phyloP scores from a whole-genome alignment of 1,140 invertebrate species.

The Drepana arcuata region DNA sequence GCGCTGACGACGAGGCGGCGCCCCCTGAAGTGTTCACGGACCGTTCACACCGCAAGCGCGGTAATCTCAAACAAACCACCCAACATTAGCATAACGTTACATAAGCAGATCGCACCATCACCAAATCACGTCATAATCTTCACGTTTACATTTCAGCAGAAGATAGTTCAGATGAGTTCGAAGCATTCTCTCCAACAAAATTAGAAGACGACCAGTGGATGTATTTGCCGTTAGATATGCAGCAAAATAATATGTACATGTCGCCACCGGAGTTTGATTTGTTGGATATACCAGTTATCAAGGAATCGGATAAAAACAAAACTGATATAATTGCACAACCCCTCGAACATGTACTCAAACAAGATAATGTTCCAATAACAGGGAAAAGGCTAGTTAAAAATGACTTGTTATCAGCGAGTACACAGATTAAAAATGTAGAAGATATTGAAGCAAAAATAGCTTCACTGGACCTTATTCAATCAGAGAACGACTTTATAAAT shows the following conservation, averaged over 20 bases:
- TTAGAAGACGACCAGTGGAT: slow-evolving; percentile 60
- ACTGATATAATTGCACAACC: slow-evolving; percentile 37
- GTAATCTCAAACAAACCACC: slow-evolving; percentile 45
- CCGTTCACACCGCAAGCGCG: slow-evolving; percentile 45
- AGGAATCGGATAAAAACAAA: slow-evolving; percentile 11
- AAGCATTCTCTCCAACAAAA: slow-evolving; percentile 36
- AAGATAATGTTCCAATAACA: slow-evolving; percentile 39
- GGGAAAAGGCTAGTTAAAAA: slow-evolving; percentile 41
- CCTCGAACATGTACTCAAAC: slow-evolving; percentile 34
- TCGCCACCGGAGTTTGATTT: background rate
- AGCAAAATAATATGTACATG: slow-evolving; percentile 13
- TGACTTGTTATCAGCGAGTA: slow-evolving; percentile 67
- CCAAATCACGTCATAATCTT: slow-evolving; percentile 49
- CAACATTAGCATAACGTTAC: slow-evolving; percentile 30
- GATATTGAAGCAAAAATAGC: slow-evolving; percentile 5
- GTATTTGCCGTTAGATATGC: slow-evolving; percentile 51
- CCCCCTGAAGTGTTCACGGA: slow-evolving; percentile 28
- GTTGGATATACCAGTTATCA: slow-evolving; percentile 9
- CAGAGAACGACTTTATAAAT: slow-evolving; percentile 63
- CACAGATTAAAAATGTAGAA: slow-evolving; percentile 31
- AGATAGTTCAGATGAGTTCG: slow-evolving; percentile 64
- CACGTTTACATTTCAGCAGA: slow-evolving; percentile 65
- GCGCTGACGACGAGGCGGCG: slow-evolving; percentile 51
- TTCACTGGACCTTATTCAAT: slow-evolving; percentile 38
- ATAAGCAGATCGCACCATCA: slow-evolving; percentile 37